Evolutionary conservation across 2,888 invertebrate genomes (phyloP).

Genomic region (Mechanitis messenoides): DNA sequence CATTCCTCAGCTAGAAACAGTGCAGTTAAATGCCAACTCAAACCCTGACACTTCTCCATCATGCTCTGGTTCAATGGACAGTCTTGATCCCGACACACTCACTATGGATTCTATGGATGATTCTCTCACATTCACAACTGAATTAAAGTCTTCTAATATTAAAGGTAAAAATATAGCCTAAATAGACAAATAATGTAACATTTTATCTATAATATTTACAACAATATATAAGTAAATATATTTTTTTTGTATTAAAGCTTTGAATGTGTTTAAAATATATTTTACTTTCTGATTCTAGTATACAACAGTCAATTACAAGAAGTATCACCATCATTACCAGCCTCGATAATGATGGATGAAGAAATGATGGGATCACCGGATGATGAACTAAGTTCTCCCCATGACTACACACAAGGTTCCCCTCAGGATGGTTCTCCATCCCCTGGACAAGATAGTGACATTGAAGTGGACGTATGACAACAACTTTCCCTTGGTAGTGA

Average conservation of each 20-base stretch:
- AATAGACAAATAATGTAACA: too few relatives aligned
- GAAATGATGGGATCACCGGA: constrained; percentile 54
- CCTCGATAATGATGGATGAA: constrained; percentile 74
- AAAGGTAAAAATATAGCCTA: constrained; percentile 48
- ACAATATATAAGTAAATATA: too few relatives aligned
- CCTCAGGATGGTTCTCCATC: constrained; percentile 34
- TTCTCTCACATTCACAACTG: constrained; percentile 57
- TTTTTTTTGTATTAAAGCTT: too few relatives aligned
- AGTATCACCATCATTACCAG: constrained; percentile 67
- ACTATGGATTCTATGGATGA: constrained; percentile 70
- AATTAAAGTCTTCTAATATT: constrained; percentile 64
- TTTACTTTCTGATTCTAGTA: constrained; percentile 49
- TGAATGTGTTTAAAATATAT: constrained; percentile 17
- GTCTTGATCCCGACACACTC: constrained; percentile 62
- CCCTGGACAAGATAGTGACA: constrained; percentile 46
- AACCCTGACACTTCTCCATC: constrained; percentile 67
- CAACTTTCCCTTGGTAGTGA: constrained; percentile 46
- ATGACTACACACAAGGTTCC: constrained; percentile 47
- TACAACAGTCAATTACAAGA: constrained; percentile 69
- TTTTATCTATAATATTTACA: too few relatives aligned
- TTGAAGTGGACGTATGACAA: constrained; percentile 72
- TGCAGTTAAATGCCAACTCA: constrained; percentile 70
- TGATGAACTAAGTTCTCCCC: constrained; percentile 60
- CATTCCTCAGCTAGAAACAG: constrained; percentile 80
- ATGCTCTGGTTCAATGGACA: constrained; percentile 67